phyloP scores from a whole-genome alignment of 1,140 invertebrate species.

The Tetragnatha versicolor region DNA sequence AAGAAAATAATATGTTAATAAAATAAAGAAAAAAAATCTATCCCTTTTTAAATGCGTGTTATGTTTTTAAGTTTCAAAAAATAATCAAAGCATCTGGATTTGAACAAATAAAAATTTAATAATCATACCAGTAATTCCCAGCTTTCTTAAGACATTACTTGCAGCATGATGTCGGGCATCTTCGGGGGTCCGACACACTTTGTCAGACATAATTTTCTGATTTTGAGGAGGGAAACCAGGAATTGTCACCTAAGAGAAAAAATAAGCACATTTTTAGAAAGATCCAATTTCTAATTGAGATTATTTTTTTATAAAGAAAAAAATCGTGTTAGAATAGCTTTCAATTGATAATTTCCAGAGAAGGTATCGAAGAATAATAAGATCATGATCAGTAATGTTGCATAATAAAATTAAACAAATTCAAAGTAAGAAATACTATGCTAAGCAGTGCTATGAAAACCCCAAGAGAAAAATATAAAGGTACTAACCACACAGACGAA shows the following conservation, averaged over 20 bases:
- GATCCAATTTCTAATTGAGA: background rate
- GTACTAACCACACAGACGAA: conserved; percentile 33
- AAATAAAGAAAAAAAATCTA: too few relatives aligned
- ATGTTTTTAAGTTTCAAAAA: too few relatives aligned
- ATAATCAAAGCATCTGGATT: too few relatives aligned
- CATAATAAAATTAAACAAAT: too few relatives aligned
- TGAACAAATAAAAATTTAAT: background rate
- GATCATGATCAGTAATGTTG: too few relatives aligned
- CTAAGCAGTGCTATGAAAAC: too few relatives aligned
- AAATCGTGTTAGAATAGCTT: background rate
- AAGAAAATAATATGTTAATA: too few relatives aligned
- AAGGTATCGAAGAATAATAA: background rate
- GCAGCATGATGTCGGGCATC: conserved; percentile 26
- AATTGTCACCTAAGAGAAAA: conserved; percentile 6
- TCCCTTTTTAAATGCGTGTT: too few relatives aligned
- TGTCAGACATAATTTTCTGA: conserved; percentile 37
- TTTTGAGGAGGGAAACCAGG: conserved; percentile 11
- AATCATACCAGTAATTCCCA: conserved; percentile 16
- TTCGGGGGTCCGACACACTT: conserved; percentile 21
- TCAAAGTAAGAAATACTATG: too few relatives aligned
- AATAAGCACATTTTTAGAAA: background rate
- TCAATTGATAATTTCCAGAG: background rate
- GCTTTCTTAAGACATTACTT: conserved; percentile 15
- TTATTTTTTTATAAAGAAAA: too few relatives aligned
- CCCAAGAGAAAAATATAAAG: too few relatives aligned